Base-by-base conservation (phyloP, 2,113 vertebrate genomes). In the Lophius piscatorius region DNA sequence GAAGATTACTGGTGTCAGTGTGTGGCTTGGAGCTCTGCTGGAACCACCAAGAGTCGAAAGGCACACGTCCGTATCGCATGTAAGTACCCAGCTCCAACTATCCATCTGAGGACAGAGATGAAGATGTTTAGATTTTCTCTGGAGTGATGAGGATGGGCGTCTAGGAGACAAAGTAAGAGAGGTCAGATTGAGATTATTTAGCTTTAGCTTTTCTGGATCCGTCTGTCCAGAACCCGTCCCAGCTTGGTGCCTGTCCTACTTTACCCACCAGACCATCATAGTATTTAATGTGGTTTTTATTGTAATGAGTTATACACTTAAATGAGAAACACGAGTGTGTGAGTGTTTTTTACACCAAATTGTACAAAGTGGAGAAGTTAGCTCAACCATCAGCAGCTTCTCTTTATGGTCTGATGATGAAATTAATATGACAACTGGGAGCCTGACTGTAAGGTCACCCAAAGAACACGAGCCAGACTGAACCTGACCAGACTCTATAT, bases 1-100 rank as follows among this genome's bases (percentile, higher is more conserved):
- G 96, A 97, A 78, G 95, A 96, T 79, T 98, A 94, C 85, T 98
- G 96, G 96, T 98, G 96, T 83, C 95, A 98, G 87, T 98, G 96
- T 3, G 96, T 98, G 9, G 96, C 96, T 65, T 98, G 96, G 96
- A 98, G 96, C 88, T 97, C 95, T 0, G 94, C 96, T 0, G 96
- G 96, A 58, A 98, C 96, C 68, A 98, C 95, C 22, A 98, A 98
- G 84, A 98, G 96, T 80, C 92, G 96, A 12, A 98, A 97, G 52
- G 94, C 96, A 34, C 94, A 97, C 1, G 94, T 97, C 58, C 94
- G 95, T 74, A 96, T 97, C 0, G 96, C 96, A 42, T 98, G 96
- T 98, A 85, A 96, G 96, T 97, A 73, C 28, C 36, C 1, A 2
- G 5, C 20, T 9, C 3, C 10, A 12, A 35, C 9, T 16, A 23